These are phyloP conservation scores for Nyctibius grandis DNA, from an alignment of 2,797 vertebrate genomes.

Conservation along the genomic window DNA sequence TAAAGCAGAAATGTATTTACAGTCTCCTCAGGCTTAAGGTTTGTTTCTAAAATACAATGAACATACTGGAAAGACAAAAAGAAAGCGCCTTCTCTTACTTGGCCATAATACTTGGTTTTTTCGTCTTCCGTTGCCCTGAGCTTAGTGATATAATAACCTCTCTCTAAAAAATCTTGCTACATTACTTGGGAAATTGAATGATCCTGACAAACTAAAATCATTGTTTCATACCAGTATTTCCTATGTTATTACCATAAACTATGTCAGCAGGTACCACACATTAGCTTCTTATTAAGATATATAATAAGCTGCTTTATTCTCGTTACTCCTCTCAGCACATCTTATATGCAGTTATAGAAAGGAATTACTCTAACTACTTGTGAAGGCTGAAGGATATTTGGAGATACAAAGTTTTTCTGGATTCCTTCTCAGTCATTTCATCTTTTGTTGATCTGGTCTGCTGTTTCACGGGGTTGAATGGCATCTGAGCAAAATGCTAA, in stretches of 20 bases:
- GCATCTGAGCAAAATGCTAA: neutral
- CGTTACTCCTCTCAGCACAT: neutral
- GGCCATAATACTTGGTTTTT: neutral
- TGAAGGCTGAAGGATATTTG: neutral
- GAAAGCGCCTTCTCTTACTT: neutral
- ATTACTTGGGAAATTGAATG: conserved; percentile 37
- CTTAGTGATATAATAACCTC: neutral
- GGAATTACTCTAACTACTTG: neutral
- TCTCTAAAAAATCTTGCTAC: conserved; percentile 37
- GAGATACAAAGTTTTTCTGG: neutral
- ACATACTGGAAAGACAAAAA: neutral
- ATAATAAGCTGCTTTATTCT: conserved; percentile 17
- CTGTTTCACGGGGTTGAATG: neutral
- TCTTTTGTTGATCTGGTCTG: neutral
- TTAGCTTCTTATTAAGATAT: neutral
- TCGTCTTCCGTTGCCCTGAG: conserved; percentile 19
- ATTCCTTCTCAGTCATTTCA: neutral
- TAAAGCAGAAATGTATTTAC: neutral
- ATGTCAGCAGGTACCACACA: neutral
- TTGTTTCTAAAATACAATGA: neutral
- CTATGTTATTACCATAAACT: neutral
- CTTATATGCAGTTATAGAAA: neutral
- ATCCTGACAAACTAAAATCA: conserved; percentile 22
- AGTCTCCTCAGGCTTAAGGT: neutral
- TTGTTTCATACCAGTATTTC: conserved; percentile 50